Percentiles rank a stretch among this genome's conserved stretches.
Evolutionary conservation across 2,888 invertebrate genomes (phyloP).

Genomic region (Trichopoda pennipes): DNA sequence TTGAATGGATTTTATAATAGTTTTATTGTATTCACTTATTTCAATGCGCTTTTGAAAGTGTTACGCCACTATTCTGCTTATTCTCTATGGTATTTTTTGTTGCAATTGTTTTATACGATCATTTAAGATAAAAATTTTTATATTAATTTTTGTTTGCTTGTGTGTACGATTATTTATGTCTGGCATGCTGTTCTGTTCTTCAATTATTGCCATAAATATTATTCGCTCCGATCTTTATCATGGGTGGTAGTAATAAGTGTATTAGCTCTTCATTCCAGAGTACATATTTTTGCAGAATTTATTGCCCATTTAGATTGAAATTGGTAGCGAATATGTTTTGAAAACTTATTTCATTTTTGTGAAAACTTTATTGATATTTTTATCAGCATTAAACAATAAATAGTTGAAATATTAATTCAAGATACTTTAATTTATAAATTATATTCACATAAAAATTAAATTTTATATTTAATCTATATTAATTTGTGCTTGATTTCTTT

Average conservation of each 20-base stretch:
- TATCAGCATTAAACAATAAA: no score
- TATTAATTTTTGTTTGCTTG: background rate
- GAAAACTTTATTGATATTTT: no score
- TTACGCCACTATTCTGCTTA: background rate
- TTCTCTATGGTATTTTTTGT: background rate
- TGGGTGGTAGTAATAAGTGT: constrained; percentile 47
- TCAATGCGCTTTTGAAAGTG: background rate
- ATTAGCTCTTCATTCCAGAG: constrained; percentile 16
- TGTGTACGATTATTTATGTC: constrained; percentile 43
- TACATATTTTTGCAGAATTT: background rate
- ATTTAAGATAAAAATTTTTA: constrained; percentile 14
- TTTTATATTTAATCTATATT: no score
- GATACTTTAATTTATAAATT: no score
- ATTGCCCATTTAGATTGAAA: background rate
- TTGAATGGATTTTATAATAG: no score
- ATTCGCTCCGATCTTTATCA: constrained; percentile 53
- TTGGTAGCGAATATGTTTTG: background rate
- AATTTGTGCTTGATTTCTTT: no score
- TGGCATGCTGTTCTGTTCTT: constrained; percentile 58
- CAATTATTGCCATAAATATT: constrained; percentile 60
- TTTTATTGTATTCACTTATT: no score
- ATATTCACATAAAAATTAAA: no score
- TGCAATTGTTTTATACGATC: constrained; percentile 37
- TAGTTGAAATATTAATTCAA: no score
- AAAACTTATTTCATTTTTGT: no score